Percentiles rank a stretch among this genome's conserved stretches.
phyloP scores from a whole-genome alignment of 2,797 vertebrate species.

The Pteropus rufus region DNA sequence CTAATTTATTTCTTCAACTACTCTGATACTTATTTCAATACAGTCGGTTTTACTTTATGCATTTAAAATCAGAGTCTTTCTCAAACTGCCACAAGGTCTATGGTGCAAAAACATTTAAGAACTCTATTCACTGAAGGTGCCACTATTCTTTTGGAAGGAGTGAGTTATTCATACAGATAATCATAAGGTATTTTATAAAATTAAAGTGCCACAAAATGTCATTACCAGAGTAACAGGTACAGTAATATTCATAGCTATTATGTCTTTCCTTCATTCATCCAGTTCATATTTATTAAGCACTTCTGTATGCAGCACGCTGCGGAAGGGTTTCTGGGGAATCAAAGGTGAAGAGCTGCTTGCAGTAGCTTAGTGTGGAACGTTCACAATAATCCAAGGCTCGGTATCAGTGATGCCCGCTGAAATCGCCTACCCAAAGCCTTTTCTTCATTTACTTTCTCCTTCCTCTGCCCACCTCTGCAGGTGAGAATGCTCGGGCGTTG shows the following conservation, averaged over 20 bases:
- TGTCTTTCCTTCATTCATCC: neutral
- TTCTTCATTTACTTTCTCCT: neutral
- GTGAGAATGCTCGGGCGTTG: neutral
- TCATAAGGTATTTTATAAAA: neutral
- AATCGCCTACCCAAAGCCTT: neutral
- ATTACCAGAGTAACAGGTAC: neutral
- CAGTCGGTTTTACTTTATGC: neutral
- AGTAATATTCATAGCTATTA: neutral
- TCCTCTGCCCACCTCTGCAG: neutral
- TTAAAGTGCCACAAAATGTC: neutral
- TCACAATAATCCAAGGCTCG: fast-evolving
- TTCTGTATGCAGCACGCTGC: neutral
- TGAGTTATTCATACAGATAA: neutral
- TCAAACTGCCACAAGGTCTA: neutral
- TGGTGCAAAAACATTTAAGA: neutral
- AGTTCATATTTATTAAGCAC: neutral
- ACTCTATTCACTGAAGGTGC: neutral
- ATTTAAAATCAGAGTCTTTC: neutral
- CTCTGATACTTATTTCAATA: neutral
- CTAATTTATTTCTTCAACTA: neutral
- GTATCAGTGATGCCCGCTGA: no score
- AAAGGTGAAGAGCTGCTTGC: neutral
- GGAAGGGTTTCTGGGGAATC: neutral
- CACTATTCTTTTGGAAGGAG: neutral
- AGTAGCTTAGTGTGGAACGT: neutral